A percentile compares a stretch with the other conserved stretches of the same genome.
Evolutionary conservation across 2,888 invertebrate species (phyloP).

Genomic region (Dorcus parallelipipedus): DNA sequence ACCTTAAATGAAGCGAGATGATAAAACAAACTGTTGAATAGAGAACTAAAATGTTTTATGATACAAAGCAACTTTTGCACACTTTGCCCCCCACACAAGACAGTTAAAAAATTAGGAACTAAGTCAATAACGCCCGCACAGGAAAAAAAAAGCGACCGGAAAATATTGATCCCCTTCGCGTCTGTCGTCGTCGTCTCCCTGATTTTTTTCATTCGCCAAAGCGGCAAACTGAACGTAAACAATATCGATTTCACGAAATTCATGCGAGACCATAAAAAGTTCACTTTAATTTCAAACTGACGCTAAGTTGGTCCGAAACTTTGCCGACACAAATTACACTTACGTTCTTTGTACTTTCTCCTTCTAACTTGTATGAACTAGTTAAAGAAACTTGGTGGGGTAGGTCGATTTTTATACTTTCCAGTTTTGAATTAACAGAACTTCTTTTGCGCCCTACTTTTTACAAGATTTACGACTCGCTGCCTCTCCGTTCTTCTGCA

Average conservation of each 20-base stretch:
- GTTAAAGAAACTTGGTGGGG: constrained; percentile 45
- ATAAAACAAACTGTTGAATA: too few relatives aligned
- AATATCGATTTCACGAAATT: constrained; percentile 49
- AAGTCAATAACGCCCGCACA: too few relatives aligned
- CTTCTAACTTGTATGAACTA: constrained; percentile 47
- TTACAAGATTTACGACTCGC: neutral
- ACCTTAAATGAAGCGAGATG: too few relatives aligned
- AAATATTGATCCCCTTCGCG: too few relatives aligned
- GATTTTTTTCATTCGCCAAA: neutral
- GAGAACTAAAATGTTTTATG: too few relatives aligned
- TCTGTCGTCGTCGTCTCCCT: too few relatives aligned
- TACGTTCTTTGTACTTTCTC: constrained; percentile 50
- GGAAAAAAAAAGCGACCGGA: too few relatives aligned
- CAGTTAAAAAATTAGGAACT: too few relatives aligned
- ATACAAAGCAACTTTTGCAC: too few relatives aligned
- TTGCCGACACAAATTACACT: constrained; percentile 49
- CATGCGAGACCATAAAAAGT: constrained; percentile 48
- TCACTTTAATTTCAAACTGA: constrained; percentile 48
- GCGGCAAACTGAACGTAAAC: constrained; percentile 40
- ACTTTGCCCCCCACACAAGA: too few relatives aligned
- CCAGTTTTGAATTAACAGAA: constrained; percentile 45
- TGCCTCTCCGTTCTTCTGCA: neutral
- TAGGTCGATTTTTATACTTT: constrained; percentile 43
- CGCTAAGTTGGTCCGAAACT: constrained; percentile 46
- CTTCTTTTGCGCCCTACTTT: constrained; percentile 21